These are phyloP conservation scores for Rhadinocentrus ornatus DNA, from an alignment of 2,797 vertebrate genomes.

Conservation along the genomic window DNA sequence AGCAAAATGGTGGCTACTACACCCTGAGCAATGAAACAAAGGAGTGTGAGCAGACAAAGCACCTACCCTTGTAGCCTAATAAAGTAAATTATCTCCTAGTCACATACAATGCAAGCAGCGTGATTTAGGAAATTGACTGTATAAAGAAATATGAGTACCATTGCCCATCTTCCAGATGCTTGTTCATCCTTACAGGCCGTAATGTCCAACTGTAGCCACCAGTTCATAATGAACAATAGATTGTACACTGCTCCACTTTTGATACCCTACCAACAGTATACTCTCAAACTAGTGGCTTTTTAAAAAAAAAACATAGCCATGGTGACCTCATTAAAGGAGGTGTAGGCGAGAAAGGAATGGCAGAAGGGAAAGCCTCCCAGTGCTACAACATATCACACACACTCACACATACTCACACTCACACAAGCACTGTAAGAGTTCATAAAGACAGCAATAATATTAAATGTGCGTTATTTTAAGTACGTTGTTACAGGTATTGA, in stretches of 20 bases:
- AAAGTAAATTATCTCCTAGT: slow-evolving; percentile 41
- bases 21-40: slow-evolving; percentile 28
- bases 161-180: slow-evolving; percentile 44
- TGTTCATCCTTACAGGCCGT: slow-evolving; percentile 57
- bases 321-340: slow-evolving; percentile 56
- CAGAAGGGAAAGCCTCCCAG: slow-evolving; percentile 31
- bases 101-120: slow-evolving; percentile 33
- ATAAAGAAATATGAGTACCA: slow-evolving; percentile 57
- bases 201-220: slow-evolving; percentile 36
- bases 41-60: slow-evolving; percentile 29
- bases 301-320: slow-evolving; percentile 47
- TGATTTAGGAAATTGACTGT: slow-evolving; percentile 46
- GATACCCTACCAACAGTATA: slow-evolving; percentile 42
- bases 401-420: slow-evolving; percentile 5
- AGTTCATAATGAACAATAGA: slow-evolving; percentile 55
- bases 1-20: slow-evolving; percentile 37
- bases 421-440: slow-evolving; percentile 30
- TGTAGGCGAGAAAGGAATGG: slow-evolving; percentile 23
- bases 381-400: slow-evolving; percentile 32
- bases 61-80: slow-evolving; percentile 28
- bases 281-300: slow-evolving; percentile 21
- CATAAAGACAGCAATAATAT: slow-evolving; percentile 42
- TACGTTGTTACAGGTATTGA: slow-evolving; percentile 22
- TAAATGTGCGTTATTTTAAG: slow-evolving; percentile 49
- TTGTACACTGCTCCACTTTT: slow-evolving; percentile 31